Evolutionary conservation across 2,888 invertebrate species (phyloP), one percentile per base, ranked within the genome.

Genomic region (Aporophyla nigra): DNA sequence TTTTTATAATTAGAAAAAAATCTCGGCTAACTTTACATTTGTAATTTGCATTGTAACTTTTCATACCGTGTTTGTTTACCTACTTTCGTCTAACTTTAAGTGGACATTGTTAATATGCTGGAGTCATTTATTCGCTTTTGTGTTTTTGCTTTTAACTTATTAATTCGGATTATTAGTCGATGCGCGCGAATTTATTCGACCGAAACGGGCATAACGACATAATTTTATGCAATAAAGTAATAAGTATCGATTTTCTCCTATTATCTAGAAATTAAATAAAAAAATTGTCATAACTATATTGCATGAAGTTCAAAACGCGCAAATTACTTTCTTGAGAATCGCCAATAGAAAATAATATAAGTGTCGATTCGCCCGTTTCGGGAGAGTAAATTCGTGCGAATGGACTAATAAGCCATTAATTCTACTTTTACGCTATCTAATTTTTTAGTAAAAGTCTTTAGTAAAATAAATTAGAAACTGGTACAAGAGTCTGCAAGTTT

Each of bases 1-100:
- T 78, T 80, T 77, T 73, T 80, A 70, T 70, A 78, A 80, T 81
- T 71, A 78, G 10, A 10, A 78, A 56, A 53, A 68, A 75, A 70
- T 63, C 49, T 77, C 7, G 40, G 62, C 16, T 62, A 53, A 71
- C 69, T 75, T 79, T 62, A 70, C 46, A 59, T 71, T 75, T 74
- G 54, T 43, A 49, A 33, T 66, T 65, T 66, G 46, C 59, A 73
- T 75, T 80, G 33, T 65, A 65, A 56, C 27, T 70, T 77, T 74
- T 46, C n/a, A 43, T 61, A 12, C 19, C 10, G 19, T 68, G 12
- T 76, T 66, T 49, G 49, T 74, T 71, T 71, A 54, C 63, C 65
- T 65, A 59, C 59, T 67, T 67, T 61, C 21, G 46, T 59, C 40
- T 78, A 49, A 69, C 24, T 78, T 70, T 65, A 62, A 67, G 69